Base-by-base conservation (phyloP, 2,888 invertebrate species). In the Phoenoteleia sp. region DNA sequence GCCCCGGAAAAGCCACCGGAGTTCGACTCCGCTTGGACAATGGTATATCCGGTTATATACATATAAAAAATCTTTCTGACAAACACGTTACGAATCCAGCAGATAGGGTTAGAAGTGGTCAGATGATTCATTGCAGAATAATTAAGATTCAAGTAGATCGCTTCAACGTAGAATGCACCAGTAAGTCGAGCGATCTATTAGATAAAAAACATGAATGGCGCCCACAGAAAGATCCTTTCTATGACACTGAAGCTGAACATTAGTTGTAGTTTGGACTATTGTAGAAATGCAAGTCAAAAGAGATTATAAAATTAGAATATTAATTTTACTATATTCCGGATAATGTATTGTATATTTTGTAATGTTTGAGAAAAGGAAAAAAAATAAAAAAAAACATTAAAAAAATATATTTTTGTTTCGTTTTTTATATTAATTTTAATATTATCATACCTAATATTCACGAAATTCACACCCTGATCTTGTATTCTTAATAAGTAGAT, bases 111-210 rank as follows among this genome's bases (percentile, higher is more conserved):
- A 95, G 97, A 66, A 95, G 97, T 84, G 96, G 97, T 0, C 97
- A 98, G 94, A 96, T 97, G 0, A 97, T 98, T 64, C 97, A 98
- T 93, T 97, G 98, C 88, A 95, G 99, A 36, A 96, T 99, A 86
- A 96, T 96, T n/a, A 99, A 99, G 94, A 99, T 99, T 54, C 98
- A 99, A 89, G 98, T 98, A 0, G 99, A 99, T 88, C 95, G 98
- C 71, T 99, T 99, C 93, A 97, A 97, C 0, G 97, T 98, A 0
- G 99, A 99, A 90, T 97, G 99, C 87, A 98, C 99, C 0, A 98
- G 97, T 1, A 98, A 98, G 91, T 97, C 98, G 0, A 98, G 98
- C 0, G 99, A 99, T 94, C 95, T 99, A 81, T 94, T 96, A 71
- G 99, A 99, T 93, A 97, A 97, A 91, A 98, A 98, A 92, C 96